Evolutionary conservation across 2,797 vertebrate species (phyloP).

Genomic region (Rhinichthys osculus): DNA sequence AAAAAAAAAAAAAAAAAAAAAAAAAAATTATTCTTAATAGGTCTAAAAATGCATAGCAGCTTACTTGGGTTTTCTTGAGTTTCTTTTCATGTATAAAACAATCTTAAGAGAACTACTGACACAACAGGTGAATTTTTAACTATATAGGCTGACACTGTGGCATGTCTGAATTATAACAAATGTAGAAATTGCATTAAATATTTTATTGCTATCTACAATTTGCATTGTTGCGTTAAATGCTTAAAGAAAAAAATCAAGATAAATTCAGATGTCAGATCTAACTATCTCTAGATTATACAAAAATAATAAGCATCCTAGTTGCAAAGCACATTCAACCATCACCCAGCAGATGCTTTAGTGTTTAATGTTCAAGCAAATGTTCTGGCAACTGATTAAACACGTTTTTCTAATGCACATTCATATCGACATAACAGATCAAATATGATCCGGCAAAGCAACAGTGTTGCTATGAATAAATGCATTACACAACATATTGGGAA

Average conservation of each 20-base stretch:
- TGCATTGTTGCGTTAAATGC: not conserved
- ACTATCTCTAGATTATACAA: not conserved
- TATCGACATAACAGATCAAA: not conserved
- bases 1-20: not conserved
- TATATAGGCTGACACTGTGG: not conserved
- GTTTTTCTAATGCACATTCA: not conserved
- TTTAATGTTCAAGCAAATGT: not conserved
- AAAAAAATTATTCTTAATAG: not conserved
- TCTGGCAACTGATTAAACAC: not conserved
- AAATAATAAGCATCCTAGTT: not conserved
- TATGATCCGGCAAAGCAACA: constrained; percentile 10
- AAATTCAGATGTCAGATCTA: not conserved
- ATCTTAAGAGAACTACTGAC: not conserved
- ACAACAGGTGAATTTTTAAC: constrained; percentile 28
- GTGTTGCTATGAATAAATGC: constrained; percentile 24
- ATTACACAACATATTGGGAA: constrained; percentile 37
- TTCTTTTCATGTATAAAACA: not conserved
- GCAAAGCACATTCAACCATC: not conserved
- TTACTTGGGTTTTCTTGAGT: not conserved
- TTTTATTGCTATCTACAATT: not conserved
- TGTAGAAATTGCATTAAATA: not conserved
- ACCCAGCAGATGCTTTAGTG: not conserved
- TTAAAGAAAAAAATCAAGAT: no score
- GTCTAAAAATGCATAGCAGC: not conserved
- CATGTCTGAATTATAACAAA: not conserved